Conservation (phyloP, 2,113 vertebrate genomes). For the Gila orcuttii region DNA sequence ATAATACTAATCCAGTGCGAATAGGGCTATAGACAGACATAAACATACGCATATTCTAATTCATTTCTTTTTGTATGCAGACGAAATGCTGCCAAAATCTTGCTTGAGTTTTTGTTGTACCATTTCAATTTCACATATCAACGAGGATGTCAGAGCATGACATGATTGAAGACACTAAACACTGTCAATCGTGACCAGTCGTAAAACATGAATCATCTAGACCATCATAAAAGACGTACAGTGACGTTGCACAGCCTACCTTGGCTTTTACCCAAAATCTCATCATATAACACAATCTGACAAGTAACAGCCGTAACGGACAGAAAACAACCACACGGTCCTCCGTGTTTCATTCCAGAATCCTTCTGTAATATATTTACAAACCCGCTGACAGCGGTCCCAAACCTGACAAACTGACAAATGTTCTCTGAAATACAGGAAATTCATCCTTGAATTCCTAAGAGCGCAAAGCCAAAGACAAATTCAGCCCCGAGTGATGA, state of each 20-base stretch:
- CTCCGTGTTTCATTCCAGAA: background rate
- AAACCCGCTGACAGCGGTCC: background rate
- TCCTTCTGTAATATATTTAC: conserved; percentile 7
- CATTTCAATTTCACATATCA: background rate
- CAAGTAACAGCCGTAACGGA: background rate
- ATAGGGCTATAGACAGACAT: too few species aligned
- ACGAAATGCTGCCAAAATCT: background rate
- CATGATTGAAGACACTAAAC: background rate
- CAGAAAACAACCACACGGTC: background rate
- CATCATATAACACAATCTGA: background rate
- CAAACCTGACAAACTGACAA: background rate
- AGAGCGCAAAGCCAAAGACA: background rate
- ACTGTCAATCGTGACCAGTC: background rate
- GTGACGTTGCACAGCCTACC: background rate
- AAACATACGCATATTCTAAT: background rate
- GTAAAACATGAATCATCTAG: background rate
- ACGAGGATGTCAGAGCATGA: background rate
- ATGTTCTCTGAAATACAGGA: conserved; percentile 20
- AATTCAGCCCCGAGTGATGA: conserved; percentile 5
- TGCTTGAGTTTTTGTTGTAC: background rate
- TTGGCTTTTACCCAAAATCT: background rate
- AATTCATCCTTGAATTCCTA: conserved; percentile 18
- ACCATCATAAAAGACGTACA: background rate
- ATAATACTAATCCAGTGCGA: too few species aligned
- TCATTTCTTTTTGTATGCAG: background rate